Evolutionary conservation across 2,113 vertebrate species (phyloP).

Genomic region (Isichthys henryi): DNA sequence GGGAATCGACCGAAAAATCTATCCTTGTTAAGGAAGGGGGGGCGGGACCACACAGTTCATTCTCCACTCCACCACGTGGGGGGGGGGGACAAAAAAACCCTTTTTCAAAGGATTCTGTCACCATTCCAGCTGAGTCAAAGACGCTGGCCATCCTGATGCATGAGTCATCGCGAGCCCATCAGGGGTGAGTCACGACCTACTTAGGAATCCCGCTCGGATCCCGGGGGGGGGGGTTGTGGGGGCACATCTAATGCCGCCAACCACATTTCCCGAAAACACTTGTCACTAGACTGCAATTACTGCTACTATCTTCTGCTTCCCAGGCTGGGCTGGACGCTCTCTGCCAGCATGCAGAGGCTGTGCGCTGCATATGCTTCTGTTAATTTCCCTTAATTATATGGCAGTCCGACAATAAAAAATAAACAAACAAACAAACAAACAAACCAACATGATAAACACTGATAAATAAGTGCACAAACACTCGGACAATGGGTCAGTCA

Average conservation of each 20-base stretch:
- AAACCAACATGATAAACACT: not conserved
- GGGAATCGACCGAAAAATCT: not conserved
- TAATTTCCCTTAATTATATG: not conserved
- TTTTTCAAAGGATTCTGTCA: constrained; percentile 53
- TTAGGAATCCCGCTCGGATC: not conserved
- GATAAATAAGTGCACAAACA: not conserved
- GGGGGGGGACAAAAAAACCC: constrained; percentile 2
- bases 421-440: not conserved
- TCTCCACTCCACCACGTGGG: not conserved
- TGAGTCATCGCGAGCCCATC: constrained; percentile 46
- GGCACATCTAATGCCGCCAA: constrained; percentile 32
- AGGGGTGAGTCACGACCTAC: constrained; percentile 54
- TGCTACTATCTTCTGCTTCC: not conserved
- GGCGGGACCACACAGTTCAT: not conserved
- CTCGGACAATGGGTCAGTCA: not conserved
- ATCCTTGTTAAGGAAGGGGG: not conserved
- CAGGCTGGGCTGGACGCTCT: not conserved
- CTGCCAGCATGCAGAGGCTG: not conserved
- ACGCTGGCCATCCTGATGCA: constrained; percentile 37
- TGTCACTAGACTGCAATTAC: constrained; percentile 26
- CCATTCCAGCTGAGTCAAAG: constrained; percentile 50
- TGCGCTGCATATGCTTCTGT: not conserved
- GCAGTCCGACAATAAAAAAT: not conserved
- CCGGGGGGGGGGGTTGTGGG: constrained; percentile 26
- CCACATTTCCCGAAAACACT: constrained; percentile 32